Base-by-base conservation (phyloP, 2,797 vertebrate genomes). In the Heteromormyrus szaboi region DNA sequence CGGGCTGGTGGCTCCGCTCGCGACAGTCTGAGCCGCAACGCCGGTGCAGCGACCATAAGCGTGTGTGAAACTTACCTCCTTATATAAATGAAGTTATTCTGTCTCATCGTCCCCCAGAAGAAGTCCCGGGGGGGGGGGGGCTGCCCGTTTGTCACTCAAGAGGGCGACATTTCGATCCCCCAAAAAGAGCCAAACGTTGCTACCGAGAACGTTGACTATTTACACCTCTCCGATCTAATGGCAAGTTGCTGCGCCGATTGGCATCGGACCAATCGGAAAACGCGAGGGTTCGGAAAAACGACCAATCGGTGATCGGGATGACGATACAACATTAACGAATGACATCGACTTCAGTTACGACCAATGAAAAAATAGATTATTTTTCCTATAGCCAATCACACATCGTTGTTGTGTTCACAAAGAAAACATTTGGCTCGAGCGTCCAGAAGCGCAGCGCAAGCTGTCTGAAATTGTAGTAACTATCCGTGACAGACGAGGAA, bases 31-130 rank as follows among this genome's bases (percentile, higher is more conserved):
- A 46, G 46, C 62, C 65, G n/a, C 48, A 25, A n/a, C 68, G 46
- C 44, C n/a, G 44, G 59, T 41, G 11, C 62, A 29, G 19, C 19
- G 19, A 44, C 68, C 50, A 29, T 17, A 33, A 51, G 17, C 4
- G 65, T 19, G 22, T 46, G 17, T 17, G 56, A 51, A 48, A 72
- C 65, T 25, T 37, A 81, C 62, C 72, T 44, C 48, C 19, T 81
- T 51, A 59, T 53, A 83, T 17, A 37, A 22, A 83, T 11, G 33
- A 37, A n/a, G 29, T 50, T 72, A 14, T 25, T 37, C 68, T 50
- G 53, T 83, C 72, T 83, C 88, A 88, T 88, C 76, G 14, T 83
- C 88, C 72, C 72, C 33, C 48, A 41, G 48, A 88, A 56, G 17
- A 11, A n/a, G 76, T 54, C 76, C 19, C 29, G 29, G 51, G 86